Evolutionary conservation across 2,113 vertebrate genomes (phyloP), one percentile per base, ranked within the genome.

Genomic region (Theristicus caerulescens): DNA sequence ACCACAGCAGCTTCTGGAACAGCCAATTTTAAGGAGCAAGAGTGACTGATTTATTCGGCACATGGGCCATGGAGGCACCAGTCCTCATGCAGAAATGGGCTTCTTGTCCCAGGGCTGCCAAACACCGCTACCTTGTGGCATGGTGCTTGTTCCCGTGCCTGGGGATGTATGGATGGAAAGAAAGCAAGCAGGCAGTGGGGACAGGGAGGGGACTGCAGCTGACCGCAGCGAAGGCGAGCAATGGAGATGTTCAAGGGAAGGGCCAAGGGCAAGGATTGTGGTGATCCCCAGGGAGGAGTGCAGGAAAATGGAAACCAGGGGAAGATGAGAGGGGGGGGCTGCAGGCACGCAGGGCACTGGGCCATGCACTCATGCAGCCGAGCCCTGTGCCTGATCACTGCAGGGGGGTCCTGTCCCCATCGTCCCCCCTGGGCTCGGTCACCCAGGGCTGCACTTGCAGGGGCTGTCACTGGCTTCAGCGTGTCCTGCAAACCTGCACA

Each of bases 201-300:
- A 32, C 34, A 21, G 6, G 13, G 47, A 64, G 9, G 17, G 44
- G n/a, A 36, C 16, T 8, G 49, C 76, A 54, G 38, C 29, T 29
- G 29, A 16, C 24, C 10, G 19, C 38, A 26, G 77, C 24, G 25
- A 54, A 49, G 27, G 55, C 0, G 0, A 51, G 32, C 0, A 1
- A 55, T 22, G 26, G 78, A 46, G 16, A 27, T 10, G 10, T 14
- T 24, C 66, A 70, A 36, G 47, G 34, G 25, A 74, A 76, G 57
- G 24, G 24, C 46, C 19, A 34, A 44, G 54, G 42, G 59, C 29
- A 22, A 17, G 66, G 32, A 71, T 6, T 0, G 1, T 67, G 58
- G 62, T 31, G 34, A 67, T 62, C 34, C 32, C 36, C 29, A 10
- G 57, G n/a, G 22, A 86, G n/a, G 5, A 55, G 46, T 7, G 32